Evolutionary conservation across 2,888 invertebrate species (phyloP).

Genomic region (Adela reaumurella): DNA sequence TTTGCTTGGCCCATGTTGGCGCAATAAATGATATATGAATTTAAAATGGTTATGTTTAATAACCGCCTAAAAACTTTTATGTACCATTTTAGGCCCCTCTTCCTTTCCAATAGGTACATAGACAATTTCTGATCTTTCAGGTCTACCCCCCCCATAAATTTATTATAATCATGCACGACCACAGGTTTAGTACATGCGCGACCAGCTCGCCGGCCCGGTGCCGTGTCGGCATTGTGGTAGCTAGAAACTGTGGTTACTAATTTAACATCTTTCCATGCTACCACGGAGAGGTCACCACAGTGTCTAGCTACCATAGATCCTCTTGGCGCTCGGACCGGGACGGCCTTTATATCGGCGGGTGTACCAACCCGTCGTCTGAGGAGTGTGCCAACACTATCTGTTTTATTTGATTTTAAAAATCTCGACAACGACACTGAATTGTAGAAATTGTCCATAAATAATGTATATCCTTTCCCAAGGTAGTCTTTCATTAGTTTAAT

Average conservation of each 20-base stretch:
- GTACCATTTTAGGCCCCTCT: conserved; percentile 6
- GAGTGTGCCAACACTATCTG: conserved; percentile 10
- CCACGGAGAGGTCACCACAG: conserved; percentile 2
- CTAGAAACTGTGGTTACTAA: conserved; percentile 3
- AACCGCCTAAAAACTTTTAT: conserved; percentile 6
- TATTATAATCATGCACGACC: conserved; percentile 3
- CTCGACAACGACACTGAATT: conserved; percentile 10
- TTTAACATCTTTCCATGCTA: conserved; percentile 3
- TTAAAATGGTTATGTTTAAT: conserved; percentile 5
- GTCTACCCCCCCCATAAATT: conserved; percentile 4
- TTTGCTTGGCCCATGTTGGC: neutral
- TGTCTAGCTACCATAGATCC: conserved; percentile 1
- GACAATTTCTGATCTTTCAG: conserved; percentile 3
- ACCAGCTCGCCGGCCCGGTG: conserved; percentile 1
- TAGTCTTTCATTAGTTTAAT: conserved; percentile 8
- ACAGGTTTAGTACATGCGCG: neutral
- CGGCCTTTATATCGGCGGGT: too few species aligned
- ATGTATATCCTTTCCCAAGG: conserved; percentile 10
- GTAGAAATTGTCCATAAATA: conserved; percentile 13
- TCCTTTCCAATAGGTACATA: conserved; percentile 6
- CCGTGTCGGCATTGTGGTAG: conserved; percentile 1
- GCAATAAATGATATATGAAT: conserved; percentile 6
- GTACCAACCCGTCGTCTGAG: neutral
- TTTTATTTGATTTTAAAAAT: conserved; percentile 8
- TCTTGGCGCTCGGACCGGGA: too few species aligned